Percentiles rank a stretch among this genome's conserved stretches.
Evolutionary conservation across 2,797 vertebrate species (phyloP).

Genomic region (Menidia menidia): DNA sequence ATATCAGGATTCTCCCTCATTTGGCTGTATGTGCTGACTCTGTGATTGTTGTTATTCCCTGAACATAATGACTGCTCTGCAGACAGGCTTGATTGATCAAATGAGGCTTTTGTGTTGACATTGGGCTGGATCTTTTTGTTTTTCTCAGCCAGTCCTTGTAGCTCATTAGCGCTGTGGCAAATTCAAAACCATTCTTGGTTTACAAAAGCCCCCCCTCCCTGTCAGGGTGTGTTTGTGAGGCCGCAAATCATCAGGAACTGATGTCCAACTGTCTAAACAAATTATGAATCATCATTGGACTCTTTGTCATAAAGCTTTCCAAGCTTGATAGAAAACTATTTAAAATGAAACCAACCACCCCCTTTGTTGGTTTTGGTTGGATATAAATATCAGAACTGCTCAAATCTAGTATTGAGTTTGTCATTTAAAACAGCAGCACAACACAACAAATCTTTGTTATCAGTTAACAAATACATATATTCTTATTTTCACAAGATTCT

Average conservation of each 20-base stretch:
- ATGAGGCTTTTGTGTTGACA: conserved; percentile 37
- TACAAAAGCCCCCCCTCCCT: not conserved
- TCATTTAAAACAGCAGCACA: not conserved
- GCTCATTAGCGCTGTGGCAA: conserved; percentile 53
- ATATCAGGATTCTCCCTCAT: conserved; percentile 10
- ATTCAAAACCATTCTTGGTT: conserved; percentile 45
- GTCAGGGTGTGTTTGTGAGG: conserved; percentile 10
- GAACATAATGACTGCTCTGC: conserved; percentile 33
- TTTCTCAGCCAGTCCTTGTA: conserved; percentile 42
- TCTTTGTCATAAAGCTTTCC: not conserved
- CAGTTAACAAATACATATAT: too few species aligned
- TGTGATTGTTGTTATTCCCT: conserved; percentile 15
- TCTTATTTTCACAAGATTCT: not conserved
- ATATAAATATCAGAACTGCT: not conserved
- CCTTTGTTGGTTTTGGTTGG: not conserved
- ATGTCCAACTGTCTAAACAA: conserved; percentile 9
- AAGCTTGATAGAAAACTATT: not conserved
- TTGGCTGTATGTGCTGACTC: not conserved
- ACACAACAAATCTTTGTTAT: not conserved
- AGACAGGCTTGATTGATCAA: conserved; percentile 52
- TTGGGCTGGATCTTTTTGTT: conserved; percentile 31
- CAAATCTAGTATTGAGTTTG: not conserved
- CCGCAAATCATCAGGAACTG: conserved; percentile 30
- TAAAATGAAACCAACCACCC: not conserved
- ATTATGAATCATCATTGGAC: not conserved